Evolutionary conservation across 1,140 invertebrate genomes (phyloP), one percentile per base, ranked within the genome.

Genomic region (Ips nitidus): DNA sequence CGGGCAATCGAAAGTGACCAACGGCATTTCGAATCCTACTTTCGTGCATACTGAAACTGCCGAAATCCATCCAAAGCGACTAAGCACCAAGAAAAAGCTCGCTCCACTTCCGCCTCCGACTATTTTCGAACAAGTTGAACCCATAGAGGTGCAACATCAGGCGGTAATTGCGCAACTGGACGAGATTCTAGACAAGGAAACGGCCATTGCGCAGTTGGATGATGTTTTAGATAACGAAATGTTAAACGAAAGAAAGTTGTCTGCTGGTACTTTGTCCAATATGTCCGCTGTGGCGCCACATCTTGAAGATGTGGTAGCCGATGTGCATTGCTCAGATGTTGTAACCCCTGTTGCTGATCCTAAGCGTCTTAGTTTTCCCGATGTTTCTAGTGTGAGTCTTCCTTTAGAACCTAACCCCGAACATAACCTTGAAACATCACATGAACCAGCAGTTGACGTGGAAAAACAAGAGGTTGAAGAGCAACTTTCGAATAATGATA

Each of bases 321-420:
- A 72, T 72, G 72, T 77, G 3, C 75, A 77, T 61, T 63, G 73
- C 66, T 68, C 69, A 50, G 66, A 75, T 68, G 64, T 75, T 67
- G 7, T 45, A 36, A 66, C 61, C 50, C 66, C 70, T 58, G 63
- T 64, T 42, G 55, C 62, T 62, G 39, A 52, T 67, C 52, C 67
- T 22, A 56, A 52, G 42, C 37, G 7, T 7, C 36, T n/a, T 70
- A 6, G 22, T 43, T 41, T 57, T 38, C 52, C 53, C n/a, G 41
- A 39, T 57, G n/a, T 63, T 42, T 22, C n/a, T 36, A 37, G 41
- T 47, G 8, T 8, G 7, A 50, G 6, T 50, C 22, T 22, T 22
- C 45, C 45, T 50, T 22, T 50, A 6, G 1, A 6, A 6, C 45
- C 1, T 6, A 3, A 50, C 22, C 6, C 2, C 22, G 7, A 6